A percentile compares a stretch with the other conserved stretches of the same genome.
Evolutionary conservation across 2,888 invertebrate genomes (phyloP).

Genomic region (Bellardia pandia): DNA sequence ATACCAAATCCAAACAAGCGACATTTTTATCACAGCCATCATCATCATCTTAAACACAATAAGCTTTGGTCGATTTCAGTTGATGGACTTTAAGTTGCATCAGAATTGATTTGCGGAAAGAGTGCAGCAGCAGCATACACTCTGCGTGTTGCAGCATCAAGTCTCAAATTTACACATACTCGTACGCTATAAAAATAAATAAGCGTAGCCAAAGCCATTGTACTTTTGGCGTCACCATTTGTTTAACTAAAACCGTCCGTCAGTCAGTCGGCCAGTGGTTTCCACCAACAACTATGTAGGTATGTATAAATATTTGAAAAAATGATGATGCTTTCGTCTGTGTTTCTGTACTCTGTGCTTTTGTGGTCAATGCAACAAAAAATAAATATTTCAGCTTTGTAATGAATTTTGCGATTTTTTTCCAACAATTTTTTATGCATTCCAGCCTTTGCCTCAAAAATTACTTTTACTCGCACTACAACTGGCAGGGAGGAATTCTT

Average conservation of each 20-base stretch:
- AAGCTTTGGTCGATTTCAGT: conserved; percentile 17
- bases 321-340: neutral
- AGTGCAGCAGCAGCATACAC: conserved; percentile 1
- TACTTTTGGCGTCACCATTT: conserved; percentile 54
- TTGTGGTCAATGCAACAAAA: neutral
- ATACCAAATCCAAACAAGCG: conserved; percentile 17
- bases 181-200: neutral
- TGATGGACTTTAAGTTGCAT: conserved; percentile 18
- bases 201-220: conserved; percentile 53
- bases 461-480: conserved; percentile 8
- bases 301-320: too few species aligned
- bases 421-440: too few species aligned
- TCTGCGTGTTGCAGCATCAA: neutral
- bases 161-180: neutral
- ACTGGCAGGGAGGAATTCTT: neutral
- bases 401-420: neutral
- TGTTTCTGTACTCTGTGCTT: conserved; percentile 2
- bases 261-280: neutral
- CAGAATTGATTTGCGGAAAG: conserved; percentile 39
- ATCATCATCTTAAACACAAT: neutral
- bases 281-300: too few species aligned
- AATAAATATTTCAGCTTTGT: neutral
- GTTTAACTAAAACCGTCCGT: neutral
- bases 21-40: conserved; percentile 31
- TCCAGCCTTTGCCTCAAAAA: neutral